Percentiles rank a stretch among this genome's conserved stretches.
phyloP scores from a whole-genome alignment of 2,113 vertebrate species.

The Ondatra zibethicus region DNA sequence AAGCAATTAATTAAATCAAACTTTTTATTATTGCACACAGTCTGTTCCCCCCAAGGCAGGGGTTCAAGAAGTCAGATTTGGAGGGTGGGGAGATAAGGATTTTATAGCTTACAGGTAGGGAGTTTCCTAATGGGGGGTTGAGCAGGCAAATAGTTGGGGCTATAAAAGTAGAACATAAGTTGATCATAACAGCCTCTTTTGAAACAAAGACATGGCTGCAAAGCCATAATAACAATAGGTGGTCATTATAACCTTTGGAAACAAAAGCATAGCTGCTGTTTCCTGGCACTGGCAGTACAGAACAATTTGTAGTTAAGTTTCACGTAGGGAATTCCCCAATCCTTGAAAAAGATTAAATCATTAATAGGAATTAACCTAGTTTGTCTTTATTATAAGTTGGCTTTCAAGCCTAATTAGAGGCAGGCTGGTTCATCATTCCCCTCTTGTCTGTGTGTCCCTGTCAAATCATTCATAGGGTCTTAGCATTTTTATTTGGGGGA shows the following conservation, averaged over 20 bases:
- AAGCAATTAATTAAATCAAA: neutral
- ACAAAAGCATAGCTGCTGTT: neutral
- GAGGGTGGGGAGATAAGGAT: neutral
- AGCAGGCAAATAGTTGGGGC: neutral
- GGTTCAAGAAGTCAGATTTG: neutral
- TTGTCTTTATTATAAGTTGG: neutral
- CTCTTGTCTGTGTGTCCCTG: neutral
- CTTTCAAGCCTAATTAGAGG: neutral
- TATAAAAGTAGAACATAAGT: neutral
- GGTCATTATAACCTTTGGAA: neutral
- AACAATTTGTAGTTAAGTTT: neutral
- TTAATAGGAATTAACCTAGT: neutral
- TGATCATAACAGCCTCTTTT: neutral
- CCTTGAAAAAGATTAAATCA: neutral
- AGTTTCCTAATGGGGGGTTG: neutral
- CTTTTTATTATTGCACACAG: neutral
- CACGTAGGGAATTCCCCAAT: neutral
- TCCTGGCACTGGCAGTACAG: neutral
- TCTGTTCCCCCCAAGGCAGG: neutral
- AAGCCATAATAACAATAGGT: neutral
- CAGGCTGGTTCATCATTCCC: neutral
- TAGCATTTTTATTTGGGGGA: neutral
- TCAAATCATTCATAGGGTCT: neutral
- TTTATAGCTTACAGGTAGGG: neutral
- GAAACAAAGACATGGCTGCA: neutral